Evolutionary conservation across 2,113 vertebrate species (phyloP).

Genomic region (Etheostoma spectabile): DNA sequence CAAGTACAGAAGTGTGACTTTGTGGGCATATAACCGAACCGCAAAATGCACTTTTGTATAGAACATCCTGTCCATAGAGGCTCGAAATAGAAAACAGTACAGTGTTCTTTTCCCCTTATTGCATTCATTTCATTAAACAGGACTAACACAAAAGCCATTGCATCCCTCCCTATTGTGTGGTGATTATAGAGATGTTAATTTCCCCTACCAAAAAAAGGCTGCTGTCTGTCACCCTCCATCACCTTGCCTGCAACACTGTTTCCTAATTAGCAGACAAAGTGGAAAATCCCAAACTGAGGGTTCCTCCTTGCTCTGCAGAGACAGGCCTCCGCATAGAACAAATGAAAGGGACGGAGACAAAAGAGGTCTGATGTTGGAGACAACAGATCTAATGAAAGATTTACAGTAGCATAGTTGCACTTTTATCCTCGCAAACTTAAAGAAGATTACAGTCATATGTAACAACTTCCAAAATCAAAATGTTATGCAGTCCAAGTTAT

Average conservation of each 20-base stretch:
- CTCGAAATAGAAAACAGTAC: background rate
- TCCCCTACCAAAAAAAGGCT: background rate
- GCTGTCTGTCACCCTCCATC: conserved; percentile 31
- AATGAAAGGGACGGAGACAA: background rate
- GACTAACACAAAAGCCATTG: conserved; percentile 2
- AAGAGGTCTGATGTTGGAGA: background rate
- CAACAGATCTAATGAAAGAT: conserved; percentile 3
- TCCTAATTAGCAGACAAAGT: conserved; percentile 33
- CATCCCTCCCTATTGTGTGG: background rate
- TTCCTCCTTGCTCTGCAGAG: conserved; percentile 15
- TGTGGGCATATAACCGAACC: conserved; percentile 11
- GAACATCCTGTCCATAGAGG: conserved; percentile 1
- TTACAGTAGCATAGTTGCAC: background rate
- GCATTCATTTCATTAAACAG: conserved; percentile 17
- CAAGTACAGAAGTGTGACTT: conserved; percentile 10
- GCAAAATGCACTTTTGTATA: background rate
- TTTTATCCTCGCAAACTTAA: background rate
- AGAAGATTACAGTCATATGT: background rate
- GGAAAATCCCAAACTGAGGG: background rate
- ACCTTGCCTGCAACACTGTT: conserved; percentile 15
- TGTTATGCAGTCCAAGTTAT: background rate
- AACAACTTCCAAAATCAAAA: background rate
- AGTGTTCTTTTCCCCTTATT: background rate
- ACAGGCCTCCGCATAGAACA: background rate
- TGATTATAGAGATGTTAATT: conserved; percentile 21